A percentile compares a stretch with the other conserved stretches of the same genome.
Conservation (phyloP, 2,113 vertebrate species). For the Mesitornis unicolor region DNA sequence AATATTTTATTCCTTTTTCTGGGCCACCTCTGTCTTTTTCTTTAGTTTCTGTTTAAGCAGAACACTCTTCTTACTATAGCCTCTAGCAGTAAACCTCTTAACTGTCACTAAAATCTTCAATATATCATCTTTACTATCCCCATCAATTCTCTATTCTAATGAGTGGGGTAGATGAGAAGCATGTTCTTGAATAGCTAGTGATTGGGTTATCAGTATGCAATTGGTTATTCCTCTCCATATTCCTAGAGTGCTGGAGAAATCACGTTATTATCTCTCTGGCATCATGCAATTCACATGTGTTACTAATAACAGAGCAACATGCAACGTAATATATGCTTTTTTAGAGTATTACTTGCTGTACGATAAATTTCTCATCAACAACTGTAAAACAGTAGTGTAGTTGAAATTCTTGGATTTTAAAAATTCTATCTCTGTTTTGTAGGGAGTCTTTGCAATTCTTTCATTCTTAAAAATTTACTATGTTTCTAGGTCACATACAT, state of each 20-base stretch:
- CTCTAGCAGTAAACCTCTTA: constrained; percentile 18
- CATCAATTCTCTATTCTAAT: constrained; percentile 28
- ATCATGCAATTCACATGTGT: not conserved
- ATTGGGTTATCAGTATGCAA: not conserved
- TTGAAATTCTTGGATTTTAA: not conserved
- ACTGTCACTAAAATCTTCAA: not conserved
- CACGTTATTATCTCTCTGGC: not conserved
- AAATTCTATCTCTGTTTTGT: not conserved
- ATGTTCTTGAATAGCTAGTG: not conserved
- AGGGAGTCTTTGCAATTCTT: not conserved
- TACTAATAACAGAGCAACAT: not conserved
- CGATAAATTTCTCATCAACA: not conserved
- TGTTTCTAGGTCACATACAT: not conserved
- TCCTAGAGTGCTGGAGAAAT: not conserved
- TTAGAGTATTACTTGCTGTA: not conserved
- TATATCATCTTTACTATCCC: not conserved
- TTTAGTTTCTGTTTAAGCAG: not conserved
- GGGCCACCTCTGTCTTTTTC: not conserved
- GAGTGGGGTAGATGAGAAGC: not conserved
- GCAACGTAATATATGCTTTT: not conserved
- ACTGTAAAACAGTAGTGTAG: not conserved
- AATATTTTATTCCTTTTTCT: not conserved
- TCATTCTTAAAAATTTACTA: not conserved
- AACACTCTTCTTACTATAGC: not conserved
- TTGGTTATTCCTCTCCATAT: not conserved